These are phyloP conservation scores for Myiozetetes cayanensis DNA, from an alignment of 2,113 vertebrate species.

Conservation along the genomic window DNA sequence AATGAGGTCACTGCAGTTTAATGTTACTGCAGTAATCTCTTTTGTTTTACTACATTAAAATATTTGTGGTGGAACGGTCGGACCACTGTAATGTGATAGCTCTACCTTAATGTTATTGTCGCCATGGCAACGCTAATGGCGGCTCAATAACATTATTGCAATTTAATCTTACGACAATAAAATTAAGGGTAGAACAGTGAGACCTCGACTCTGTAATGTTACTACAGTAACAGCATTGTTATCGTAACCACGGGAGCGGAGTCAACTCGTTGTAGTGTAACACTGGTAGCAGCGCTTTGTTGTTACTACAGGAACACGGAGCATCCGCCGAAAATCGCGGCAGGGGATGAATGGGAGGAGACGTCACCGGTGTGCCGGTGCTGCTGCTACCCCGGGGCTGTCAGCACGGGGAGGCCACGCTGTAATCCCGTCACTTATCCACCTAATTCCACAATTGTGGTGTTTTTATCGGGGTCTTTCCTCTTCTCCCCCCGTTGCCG, in stretches of 20 bases:
- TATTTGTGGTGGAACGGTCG: conserved; percentile 31
- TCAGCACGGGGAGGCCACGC: not conserved
- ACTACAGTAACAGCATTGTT: conserved; percentile 55
- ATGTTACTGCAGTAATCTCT: conserved; percentile 56
- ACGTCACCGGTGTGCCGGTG: not conserved
- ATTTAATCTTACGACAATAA: conserved; percentile 62
- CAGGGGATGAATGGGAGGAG: conserved; percentile 35
- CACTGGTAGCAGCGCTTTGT: not conserved
- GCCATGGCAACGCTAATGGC: conserved; percentile 43
- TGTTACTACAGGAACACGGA: conserved; percentile 10
- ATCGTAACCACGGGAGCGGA: conserved; percentile 2
- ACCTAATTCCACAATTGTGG: not conserved
- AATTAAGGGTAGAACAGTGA: conserved; percentile 54
- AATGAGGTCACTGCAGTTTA: conserved; percentile 58
- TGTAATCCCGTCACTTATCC: not conserved
- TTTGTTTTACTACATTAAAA: conserved; percentile 68
- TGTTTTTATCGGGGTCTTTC: not conserved
- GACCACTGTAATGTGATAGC: conserved; percentile 9
- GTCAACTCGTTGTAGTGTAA: conserved; percentile 14
- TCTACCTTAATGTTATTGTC: conserved; percentile 55
- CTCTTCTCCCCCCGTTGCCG: not conserved
- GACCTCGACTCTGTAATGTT: conserved; percentile 39
- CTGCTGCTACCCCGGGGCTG: not conserved
- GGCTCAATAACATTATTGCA: conserved; percentile 65
- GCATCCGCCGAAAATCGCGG: not conserved